These are phyloP conservation scores for Columba janthina DNA, from an alignment of 2,113 vertebrate species.

Conservation along the genomic window DNA sequence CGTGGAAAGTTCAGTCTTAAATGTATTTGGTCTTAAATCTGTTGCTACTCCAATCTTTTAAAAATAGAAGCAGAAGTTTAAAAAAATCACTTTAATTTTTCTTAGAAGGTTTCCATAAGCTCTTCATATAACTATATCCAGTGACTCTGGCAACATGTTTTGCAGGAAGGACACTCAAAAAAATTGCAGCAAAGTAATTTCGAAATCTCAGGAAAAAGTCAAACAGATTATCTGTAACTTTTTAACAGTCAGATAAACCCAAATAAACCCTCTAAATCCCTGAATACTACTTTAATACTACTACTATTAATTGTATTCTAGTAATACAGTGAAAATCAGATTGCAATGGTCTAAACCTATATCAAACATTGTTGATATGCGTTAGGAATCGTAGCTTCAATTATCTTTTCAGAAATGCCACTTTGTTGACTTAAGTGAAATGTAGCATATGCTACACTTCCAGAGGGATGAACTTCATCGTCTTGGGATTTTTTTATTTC, in stretches of 20 bases:
- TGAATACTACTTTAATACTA: background rate
- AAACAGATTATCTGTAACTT: background rate
- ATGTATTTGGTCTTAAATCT: background rate
- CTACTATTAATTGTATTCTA: background rate
- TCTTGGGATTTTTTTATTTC: slow-evolving; percentile 5
- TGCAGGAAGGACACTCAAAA: background rate
- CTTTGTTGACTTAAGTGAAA: slow-evolving; percentile 22
- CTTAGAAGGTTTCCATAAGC: background rate
- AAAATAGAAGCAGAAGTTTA: background rate
- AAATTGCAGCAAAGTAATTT: background rate
- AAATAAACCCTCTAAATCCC: background rate
- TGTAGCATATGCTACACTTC: slow-evolving; percentile 25
- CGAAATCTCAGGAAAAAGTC: background rate
- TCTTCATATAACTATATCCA: background rate
- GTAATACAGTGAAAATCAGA: background rate
- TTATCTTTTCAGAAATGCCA: slow-evolving; percentile 18
- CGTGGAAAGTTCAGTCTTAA: background rate
- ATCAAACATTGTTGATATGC: background rate
- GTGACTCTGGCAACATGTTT: background rate
- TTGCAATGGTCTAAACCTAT: background rate
- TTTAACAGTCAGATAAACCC: background rate
- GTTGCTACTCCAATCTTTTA: background rate
- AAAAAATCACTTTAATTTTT: background rate
- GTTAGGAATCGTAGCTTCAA: slow-evolving; percentile 2
- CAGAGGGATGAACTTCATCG: background rate